Base-by-base conservation (phyloP, 2,888 invertebrate genomes). In the Spodoptera exigua region DNA sequence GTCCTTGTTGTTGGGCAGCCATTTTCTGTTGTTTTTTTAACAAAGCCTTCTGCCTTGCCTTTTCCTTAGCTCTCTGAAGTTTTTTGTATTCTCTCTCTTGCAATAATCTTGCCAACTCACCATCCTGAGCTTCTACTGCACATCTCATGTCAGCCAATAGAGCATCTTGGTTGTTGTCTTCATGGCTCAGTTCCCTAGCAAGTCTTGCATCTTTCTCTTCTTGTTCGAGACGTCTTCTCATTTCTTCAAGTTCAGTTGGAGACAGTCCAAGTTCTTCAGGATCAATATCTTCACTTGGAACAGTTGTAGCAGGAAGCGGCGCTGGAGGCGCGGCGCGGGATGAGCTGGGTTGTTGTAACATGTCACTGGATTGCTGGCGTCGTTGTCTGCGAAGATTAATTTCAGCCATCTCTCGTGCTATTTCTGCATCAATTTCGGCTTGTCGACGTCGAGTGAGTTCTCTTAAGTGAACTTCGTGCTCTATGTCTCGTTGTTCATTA, bases 81-180 rank as follows among this genome's bases (percentile, higher is more conserved):
- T 94, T 94, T 57, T 94, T 94, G 64, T 94, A 94, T 70, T 94
- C 94, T 56, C 94, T 78, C 56, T 94, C 94, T 64, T 94, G 94
- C 3, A 94, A 84, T 45, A 94, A 74, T 37, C 93, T 78, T 0
- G 94, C 94, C 0, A 94, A 83, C 62, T 94, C 94, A 37, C 91
- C 86, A 61, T 94, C 94, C 52, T 94, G 94, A n/a, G 92, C 94
- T 70, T 94, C 94, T 4, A 94, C 94, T 1, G 94, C 94, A 80
- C 88, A 93, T 61, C 87, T 88, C 94, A 94, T 93, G 57, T 94
- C 94, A 9, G 93, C 89, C 18, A 93, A 64, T 11, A 94, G 69
- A 9, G 86, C 86, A 71, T 93, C 94, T 48, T 87, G 86, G 36
- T 85, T 90, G 47, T 89, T 88, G n/a, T 80, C 88, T 61, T 89